phyloP scores from a whole-genome alignment of 2,113 vertebrate species.

The Calyptommatus sinebrachiatus region DNA sequence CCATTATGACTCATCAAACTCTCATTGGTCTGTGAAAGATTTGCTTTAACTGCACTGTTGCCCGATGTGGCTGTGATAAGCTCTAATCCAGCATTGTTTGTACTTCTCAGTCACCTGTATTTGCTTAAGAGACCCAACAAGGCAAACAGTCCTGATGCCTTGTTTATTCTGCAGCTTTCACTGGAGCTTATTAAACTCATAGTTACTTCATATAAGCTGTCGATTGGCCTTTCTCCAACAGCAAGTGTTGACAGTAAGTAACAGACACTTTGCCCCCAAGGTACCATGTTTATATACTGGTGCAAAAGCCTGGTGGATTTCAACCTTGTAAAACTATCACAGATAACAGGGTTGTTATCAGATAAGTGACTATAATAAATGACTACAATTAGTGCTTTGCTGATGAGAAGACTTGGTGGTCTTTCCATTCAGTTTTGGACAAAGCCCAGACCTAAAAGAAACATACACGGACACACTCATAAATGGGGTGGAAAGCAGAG shows the following conservation, averaged over 20 bases:
- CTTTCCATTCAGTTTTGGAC: constrained; percentile 67
- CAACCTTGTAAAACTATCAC: constrained; percentile 79
- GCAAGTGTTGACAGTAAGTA: constrained; percentile 84
- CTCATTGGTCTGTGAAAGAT: neutral
- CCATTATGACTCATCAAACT: neutral
- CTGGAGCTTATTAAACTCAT: constrained; percentile 84
- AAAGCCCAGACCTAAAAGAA: constrained; percentile 71
- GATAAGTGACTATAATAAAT: constrained; percentile 90
- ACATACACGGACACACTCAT: constrained; percentile 34
- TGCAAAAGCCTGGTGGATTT: constrained; percentile 77
- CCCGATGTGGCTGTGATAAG: constrained; percentile 25
- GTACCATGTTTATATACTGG: constrained; percentile 75
- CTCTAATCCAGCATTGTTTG: constrained; percentile 58
- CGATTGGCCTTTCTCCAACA: constrained; percentile 66
- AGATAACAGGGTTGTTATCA: constrained; percentile 86
- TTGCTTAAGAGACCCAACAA: constrained; percentile 90
- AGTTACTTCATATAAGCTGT: constrained; percentile 76
- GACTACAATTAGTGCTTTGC: constrained; percentile 76
- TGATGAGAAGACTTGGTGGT: constrained; percentile 84
- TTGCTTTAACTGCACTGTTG: neutral
- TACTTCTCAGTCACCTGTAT: constrained; percentile 76
- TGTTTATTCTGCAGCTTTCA: constrained; percentile 88
- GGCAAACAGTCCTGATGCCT: constrained; percentile 81
- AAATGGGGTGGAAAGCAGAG: neutral
- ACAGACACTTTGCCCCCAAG: constrained; percentile 74